These are phyloP conservation scores for Apis cerana DNA, from an alignment of 1,140 invertebrate genomes.

Conservation along the genomic window DNA sequence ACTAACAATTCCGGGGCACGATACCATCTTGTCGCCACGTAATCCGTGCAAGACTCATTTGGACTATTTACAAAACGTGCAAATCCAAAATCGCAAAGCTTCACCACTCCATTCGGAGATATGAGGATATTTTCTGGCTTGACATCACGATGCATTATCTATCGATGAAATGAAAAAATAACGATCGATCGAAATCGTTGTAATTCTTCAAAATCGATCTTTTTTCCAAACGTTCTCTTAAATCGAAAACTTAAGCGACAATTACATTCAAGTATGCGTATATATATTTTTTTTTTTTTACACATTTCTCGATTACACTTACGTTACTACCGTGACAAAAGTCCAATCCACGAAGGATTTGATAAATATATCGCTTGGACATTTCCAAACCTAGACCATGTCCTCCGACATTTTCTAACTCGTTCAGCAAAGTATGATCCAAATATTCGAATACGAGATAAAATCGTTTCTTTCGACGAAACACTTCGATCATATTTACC, in stretches of 20 bases:
- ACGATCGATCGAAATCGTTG: too few species aligned
- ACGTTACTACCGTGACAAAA: slow-evolving; percentile 94
- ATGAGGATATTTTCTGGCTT: slow-evolving; percentile 96
- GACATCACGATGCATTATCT: slow-evolving; percentile 95
- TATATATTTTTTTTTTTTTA: too few species aligned
- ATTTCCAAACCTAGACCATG: slow-evolving; percentile 87
- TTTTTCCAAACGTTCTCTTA: too few species aligned
- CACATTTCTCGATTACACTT: slow-evolving; percentile 72
- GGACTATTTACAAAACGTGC: slow-evolving; percentile 86
- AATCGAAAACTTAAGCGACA: too few species aligned
- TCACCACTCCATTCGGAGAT: slow-evolving; percentile 90
- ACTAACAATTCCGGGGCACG: slow-evolving; percentile 92
- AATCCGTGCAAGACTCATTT: slow-evolving; percentile 89
- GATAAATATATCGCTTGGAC: slow-evolving; percentile 89
- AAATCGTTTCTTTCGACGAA: slow-evolving; percentile 90
- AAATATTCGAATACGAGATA: slow-evolving; percentile 95
- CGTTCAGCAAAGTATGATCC: slow-evolving; percentile 92
- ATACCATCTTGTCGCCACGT: slow-evolving; percentile 94
- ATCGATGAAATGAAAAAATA: not conserved
- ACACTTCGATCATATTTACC: slow-evolving; percentile 94
- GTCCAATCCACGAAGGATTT: slow-evolving; percentile 91
- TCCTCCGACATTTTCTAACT: slow-evolving; percentile 86
- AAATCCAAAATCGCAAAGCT: slow-evolving; percentile 95
- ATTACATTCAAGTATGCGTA: too few species aligned
- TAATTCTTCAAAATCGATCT: too few species aligned